Base-by-base conservation (phyloP, 2,888 invertebrate species). In the Aspidapion aeneum region DNA sequence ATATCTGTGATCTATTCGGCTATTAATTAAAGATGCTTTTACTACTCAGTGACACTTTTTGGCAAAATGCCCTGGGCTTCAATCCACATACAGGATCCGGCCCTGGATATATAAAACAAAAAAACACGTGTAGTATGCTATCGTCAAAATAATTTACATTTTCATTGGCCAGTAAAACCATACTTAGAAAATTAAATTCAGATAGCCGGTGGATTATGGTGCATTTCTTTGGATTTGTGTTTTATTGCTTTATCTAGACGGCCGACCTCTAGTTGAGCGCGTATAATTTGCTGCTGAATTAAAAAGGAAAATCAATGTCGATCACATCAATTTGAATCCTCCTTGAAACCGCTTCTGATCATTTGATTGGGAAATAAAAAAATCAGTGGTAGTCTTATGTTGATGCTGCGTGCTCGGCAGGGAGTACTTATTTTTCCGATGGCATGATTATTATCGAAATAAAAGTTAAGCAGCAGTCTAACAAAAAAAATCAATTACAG, bases 91-190 rank as follows among this genome's bases (percentile, higher is more conserved):
- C n/a, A n/a, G n/a, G n/a, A n/a, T n/a, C n/a, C n/a, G n/a, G n/a
- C n/a, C n/a, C n/a, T n/a, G n/a, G 52, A 52, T 5, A 18, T 52
- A 52, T 19, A 17, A 52, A 52, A 52, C 5, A n/a, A n/a, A 62
- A 62, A 69, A 67, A 68, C 64, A 64, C 62, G 21, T 62, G 62
- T 60, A 60, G 19, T 49, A 64, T 69, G 67, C 69, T 61, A 65
- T 66, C 54, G 62, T 65, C 63, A 59, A 63, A 35, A 51, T 61
- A 71, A 56, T 74, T 72, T 73, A 72, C 73, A 74, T 73, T 74
- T 75, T 75, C 74, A 73, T 75, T 70, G 66, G 64, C 62, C 67
- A 66, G 67, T 70, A 69, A 71, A 72, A 70, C 74, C 74, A 73
- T 74, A 74, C 70, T 68, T 70, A 72, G 73, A 71, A 72, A 73